Percentiles rank a stretch among this genome's conserved stretches.
Conservation (phyloP, 2,888 invertebrate species). For the Pilophorus perplexus region DNA sequence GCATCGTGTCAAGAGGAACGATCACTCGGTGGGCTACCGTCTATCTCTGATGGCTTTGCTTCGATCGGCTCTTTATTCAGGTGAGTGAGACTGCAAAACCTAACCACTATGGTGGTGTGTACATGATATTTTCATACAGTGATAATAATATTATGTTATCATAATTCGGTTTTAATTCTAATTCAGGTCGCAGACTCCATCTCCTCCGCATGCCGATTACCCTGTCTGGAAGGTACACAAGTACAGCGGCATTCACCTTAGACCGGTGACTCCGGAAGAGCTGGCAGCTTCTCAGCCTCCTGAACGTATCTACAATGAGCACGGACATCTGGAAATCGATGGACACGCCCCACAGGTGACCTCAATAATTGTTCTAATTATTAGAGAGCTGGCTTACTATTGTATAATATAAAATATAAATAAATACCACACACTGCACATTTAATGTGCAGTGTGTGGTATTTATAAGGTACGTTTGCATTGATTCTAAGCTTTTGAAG, state of each 20-base stretch:
- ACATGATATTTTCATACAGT: too few species aligned
- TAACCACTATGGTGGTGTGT: too few species aligned
- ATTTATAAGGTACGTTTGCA: too few species aligned
- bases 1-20: slow-evolving; percentile 21
- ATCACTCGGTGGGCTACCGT: slow-evolving; percentile 14
- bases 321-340: slow-evolving; percentile 6
- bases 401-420: not conserved
- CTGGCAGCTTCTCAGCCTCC: slow-evolving; percentile 14
- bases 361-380: too few species aligned
- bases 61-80: slow-evolving; percentile 22
- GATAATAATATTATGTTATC: too few species aligned
- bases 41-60: slow-evolving; percentile 4
- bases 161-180: too few species aligned
- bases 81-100: too few species aligned
- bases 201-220: slow-evolving; percentile 20
- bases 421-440: not conserved
- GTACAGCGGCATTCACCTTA: slow-evolving; percentile 51
- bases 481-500: too few species aligned
- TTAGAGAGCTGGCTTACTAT: not conserved
- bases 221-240: slow-evolving; percentile 51
- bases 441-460: too few species aligned
- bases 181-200: too few species aligned
- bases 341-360: slow-evolving; percentile 29
- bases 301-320: not conserved
- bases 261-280: slow-evolving; percentile 47